Evolutionary conservation across 1,140 invertebrate species (phyloP), one percentile per base, ranked within the genome.

Genomic region (Eubasilissa regina): DNA sequence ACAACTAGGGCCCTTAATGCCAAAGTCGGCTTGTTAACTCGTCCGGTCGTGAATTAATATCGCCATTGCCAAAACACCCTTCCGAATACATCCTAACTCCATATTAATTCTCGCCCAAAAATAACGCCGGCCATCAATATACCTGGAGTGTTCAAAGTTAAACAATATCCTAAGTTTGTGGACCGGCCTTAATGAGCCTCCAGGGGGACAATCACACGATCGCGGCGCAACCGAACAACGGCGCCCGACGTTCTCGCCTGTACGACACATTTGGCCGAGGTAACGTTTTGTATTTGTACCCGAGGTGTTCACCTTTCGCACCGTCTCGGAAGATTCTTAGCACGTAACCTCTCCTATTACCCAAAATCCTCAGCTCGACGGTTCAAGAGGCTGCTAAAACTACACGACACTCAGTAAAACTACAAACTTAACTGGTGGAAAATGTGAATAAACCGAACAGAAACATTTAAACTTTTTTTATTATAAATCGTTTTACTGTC

Each of bases 341-440:
- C 76, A 70, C 76, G 76, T 78, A 70, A 72, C 48, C 62, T 78
- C 64, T 72, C 64, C 76, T 47, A 75, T 75, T 75, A 75, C 74
- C 25, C 25, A 25, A 74, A 70, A 70, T 70, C 66, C 66, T 17
- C 45, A 19, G 17, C 19, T 19, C 25, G 13, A 48, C 44, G 10
- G 17, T 17, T 17, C 66, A 48, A 51, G 9, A 12, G 6, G 8
- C 45, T 51, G 17, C 6, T 35, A 19, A 53, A 51, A 25, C 19
- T 51, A 21, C 19, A 0, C 45, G 12, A 8, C 47, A 70, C 43
- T 47, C 45, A 19, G n/a, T 10, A 70, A 70, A 70, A 53, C 0
- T 11, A 19, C 12, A 12, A 0, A 35, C 3, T 70, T 51, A 51
- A 0, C 4, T 8, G 7, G 17, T 35, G 0, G 45, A 12, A 25